These are phyloP conservation scores for Leptodactylus fallax DNA, from an alignment of 2,797 vertebrate genomes.

Conservation along the genomic window DNA sequence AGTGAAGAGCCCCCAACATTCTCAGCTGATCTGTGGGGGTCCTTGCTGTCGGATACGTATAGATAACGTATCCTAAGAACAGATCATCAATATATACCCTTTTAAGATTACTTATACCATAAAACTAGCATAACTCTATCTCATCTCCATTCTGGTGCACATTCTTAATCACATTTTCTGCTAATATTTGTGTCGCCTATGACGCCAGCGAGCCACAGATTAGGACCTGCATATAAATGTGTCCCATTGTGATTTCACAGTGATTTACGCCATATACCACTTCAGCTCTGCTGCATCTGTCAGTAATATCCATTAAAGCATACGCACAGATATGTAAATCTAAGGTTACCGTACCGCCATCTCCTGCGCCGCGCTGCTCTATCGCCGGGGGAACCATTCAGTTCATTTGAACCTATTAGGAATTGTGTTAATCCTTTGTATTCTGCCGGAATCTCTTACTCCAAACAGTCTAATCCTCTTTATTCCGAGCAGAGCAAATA, in stretches of 20 bases:
- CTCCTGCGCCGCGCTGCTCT: not conserved
- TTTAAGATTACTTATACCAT: no score
- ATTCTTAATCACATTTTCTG: no score
- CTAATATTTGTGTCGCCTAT: no score
- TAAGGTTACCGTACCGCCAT: not conserved
- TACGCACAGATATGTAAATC: not conserved
- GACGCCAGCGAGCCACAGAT: no score
- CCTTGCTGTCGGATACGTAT: no score
- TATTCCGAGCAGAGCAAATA: conserved; percentile 44
- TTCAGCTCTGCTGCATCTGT: not conserved
- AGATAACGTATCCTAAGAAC: no score
- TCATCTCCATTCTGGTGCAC: no score
- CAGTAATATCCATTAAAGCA: not conserved
- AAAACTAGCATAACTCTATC: no score
- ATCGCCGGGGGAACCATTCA: not conserved
- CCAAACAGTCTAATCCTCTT: conserved; percentile 43
- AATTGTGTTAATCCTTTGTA: conserved; percentile 51
- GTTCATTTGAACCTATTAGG: conserved; percentile 47
- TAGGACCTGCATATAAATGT: no score
- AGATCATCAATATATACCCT: no score
- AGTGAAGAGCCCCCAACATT: no score
- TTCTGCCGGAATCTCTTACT: conserved; percentile 27
- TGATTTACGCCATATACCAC: not conserved
- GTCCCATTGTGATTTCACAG: not conserved
- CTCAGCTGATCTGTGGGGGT: no score